A percentile compares a stretch with the other conserved stretches of the same genome.
Conservation (phyloP, 2,888 invertebrate species). For the Lasioglossum vierecki region DNA sequence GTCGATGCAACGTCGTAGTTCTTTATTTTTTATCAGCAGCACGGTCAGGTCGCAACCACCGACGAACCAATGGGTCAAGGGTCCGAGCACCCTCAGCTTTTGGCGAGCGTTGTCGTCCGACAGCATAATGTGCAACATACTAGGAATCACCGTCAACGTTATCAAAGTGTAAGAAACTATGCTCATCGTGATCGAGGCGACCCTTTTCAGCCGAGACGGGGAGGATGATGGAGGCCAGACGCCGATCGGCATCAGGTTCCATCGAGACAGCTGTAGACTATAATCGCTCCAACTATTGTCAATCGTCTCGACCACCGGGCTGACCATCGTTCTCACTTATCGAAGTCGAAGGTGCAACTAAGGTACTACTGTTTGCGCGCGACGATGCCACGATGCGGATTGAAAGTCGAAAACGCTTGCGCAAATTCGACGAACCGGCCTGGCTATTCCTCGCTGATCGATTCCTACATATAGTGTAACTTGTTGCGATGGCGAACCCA, state of each 20-base stretch:
- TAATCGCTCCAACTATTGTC: background rate
- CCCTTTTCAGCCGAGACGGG: background rate
- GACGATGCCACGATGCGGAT: background rate
- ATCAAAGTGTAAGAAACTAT: constrained; percentile 51
- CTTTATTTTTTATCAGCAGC: constrained; percentile 57
- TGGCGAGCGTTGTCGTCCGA: constrained; percentile 37
- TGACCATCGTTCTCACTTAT: background rate
- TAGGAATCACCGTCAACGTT: constrained; percentile 64
- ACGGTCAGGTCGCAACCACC: constrained; percentile 68
- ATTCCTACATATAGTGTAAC: background rate
- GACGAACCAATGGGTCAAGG: constrained; percentile 68
- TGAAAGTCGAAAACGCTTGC: constrained; percentile 17
- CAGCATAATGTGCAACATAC: constrained; percentile 59
- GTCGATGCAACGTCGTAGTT: constrained; percentile 67
- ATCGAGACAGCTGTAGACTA: constrained; percentile 62
- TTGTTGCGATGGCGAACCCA: background rate
- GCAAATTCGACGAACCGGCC: background rate
- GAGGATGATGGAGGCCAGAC: constrained; percentile 58
- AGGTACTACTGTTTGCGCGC: background rate
- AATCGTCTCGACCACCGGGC: background rate
- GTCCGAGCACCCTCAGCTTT: constrained; percentile 66
- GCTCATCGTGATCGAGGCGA: constrained; percentile 11
- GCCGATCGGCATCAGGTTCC: constrained; percentile 61
- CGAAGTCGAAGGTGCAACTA: constrained; percentile 4
- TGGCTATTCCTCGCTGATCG: background rate